Evolutionary conservation across 92 coral and sea anemone species (phyloP).

Genomic region (Heliopora coerulea): DNA sequence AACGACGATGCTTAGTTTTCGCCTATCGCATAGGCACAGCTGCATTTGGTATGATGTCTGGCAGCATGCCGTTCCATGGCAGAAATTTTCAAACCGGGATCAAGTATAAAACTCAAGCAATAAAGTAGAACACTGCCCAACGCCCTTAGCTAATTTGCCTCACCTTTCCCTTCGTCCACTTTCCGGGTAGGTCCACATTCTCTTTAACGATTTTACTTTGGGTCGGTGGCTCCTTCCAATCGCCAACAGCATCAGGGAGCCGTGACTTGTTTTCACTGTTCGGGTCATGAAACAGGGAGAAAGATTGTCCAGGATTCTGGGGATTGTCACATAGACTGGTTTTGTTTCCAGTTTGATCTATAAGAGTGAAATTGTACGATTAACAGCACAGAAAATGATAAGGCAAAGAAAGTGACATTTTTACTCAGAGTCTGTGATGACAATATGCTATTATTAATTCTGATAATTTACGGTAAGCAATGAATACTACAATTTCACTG

Average conservation of each 20-base stretch:
- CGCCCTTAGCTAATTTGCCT: neutral
- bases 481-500: too few relatives aligned
- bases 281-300: slow-evolving; percentile 61
- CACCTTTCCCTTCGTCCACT: slow-evolving; percentile 77
- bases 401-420: too few relatives aligned
- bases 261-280: slow-evolving; percentile 42
- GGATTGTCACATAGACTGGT: slow-evolving; percentile 41
- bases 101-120: too few relatives aligned
- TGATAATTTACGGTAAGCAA: too few relatives aligned
- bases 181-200: slow-evolving; percentile 75
- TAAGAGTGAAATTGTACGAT: neutral
- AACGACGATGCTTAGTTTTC: too few relatives aligned
- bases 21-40: too few relatives aligned
- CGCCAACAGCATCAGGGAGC: slow-evolving; percentile 70
- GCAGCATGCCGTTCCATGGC: too few relatives aligned
- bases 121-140: too few relatives aligned
- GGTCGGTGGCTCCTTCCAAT: slow-evolving; percentile 85
- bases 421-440: too few relatives aligned
- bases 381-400: neutral
- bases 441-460: too few relatives aligned
- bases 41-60: too few relatives aligned
- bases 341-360: neutral
- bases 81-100: too few relatives aligned
- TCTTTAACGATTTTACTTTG: slow-evolving; percentile 62
- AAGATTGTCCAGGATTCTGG: slow-evolving; percentile 41